Evolutionary conservation across 2,888 invertebrate species (phyloP), one percentile per base, ranked within the genome.

Genomic region (Prosopocoilus inquinatus): DNA sequence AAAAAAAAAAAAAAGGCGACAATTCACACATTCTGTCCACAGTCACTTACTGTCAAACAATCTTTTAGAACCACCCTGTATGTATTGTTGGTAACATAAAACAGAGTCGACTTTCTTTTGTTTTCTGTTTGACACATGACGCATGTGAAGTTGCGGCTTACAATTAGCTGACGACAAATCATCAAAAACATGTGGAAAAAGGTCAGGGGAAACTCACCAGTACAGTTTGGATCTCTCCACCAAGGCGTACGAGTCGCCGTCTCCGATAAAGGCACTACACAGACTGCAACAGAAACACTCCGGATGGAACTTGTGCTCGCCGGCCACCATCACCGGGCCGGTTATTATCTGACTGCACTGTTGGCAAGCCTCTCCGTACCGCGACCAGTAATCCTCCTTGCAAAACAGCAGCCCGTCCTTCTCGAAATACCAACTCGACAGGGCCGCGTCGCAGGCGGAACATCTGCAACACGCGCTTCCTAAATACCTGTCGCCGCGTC

Each of bases 311-410:
- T 93, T 92, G 79, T 94, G 94, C 71, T 92, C 92, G 32, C 95
- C 96, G 15, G 95, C 95, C 59, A 94, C 87, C 95, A 96, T 95
- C 62, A 94, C 92, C 20, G 95, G 94, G 0, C 95, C 95, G 0
- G 92, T 90, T 66, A 87, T 87, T 60, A 81, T 74, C 79, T 80
- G 87, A 55, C 86, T 84, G 76, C 95, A 96, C 70, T 92, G 89
- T 70, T 94, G 94, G 70, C 95, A 96, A 51, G 88, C 86, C 77
- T 94, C 92, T 1, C 94, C 94, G 74, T 89, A 95, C 53, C 89
- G 86, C 7, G 88, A 81, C 89, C 91, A 93, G 74, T 94, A 95
- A 78, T 95, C 94, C 61, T 87, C 85, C 74, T 90, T 89, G 70
- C 95, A 95, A 79, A 93, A 94, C 44, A 95, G 80, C 59, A 93